phyloP scores from a whole-genome alignment of 2,113 vertebrate species.

The Genyomyrus donnyi region DNA sequence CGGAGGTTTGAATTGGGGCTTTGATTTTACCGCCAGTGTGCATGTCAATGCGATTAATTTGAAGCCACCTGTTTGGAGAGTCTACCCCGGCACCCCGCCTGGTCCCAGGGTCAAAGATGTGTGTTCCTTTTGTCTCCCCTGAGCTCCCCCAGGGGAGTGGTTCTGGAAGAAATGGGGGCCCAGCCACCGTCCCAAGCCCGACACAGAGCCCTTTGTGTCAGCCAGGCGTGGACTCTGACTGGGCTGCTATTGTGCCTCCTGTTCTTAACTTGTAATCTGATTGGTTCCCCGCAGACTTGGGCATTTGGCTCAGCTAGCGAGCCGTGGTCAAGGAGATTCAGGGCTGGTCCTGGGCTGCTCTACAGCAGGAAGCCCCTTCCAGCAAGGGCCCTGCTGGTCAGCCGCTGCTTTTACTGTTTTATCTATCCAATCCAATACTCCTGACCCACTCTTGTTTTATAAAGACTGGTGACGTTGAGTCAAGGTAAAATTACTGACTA shows the following conservation, averaged over 20 bases:
- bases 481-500: background rate
- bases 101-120: background rate
- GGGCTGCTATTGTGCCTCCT: background rate
- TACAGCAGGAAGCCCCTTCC: background rate
- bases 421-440: background rate
- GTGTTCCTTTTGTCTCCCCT: background rate
- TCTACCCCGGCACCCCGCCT: background rate
- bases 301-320: background rate
- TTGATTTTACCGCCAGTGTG: background rate
- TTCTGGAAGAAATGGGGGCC: background rate
- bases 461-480: no score
- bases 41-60: background rate
- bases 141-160: background rate
- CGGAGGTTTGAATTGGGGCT: background rate
- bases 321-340: background rate
- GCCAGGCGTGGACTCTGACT: background rate
- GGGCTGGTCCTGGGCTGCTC: background rate
- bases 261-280: slow-evolving; percentile 6
- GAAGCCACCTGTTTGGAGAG: background rate
- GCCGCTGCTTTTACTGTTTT: background rate
- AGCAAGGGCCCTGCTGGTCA: background rate
- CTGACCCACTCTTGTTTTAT: background rate
- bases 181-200: background rate
- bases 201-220: slow-evolving; percentile 7
- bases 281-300: slow-evolving; percentile 1